Evolutionary conservation across 2,113 vertebrate genomes (phyloP), one percentile per base, ranked within the genome.

Genomic region (Misgurnus anguillicaudatus): DNA sequence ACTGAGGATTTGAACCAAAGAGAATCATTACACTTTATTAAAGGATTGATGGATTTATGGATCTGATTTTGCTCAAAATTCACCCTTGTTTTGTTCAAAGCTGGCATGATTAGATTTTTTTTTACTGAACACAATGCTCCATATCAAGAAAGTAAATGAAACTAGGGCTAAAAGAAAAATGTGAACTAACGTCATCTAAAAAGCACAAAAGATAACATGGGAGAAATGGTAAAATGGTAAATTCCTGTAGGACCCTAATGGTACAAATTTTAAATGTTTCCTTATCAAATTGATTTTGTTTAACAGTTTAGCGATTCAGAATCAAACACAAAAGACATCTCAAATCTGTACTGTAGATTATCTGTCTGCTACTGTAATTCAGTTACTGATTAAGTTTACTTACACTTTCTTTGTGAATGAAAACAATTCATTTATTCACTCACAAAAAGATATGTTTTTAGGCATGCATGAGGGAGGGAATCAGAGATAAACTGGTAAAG

Each of bases 401-500:
- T 31, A 31, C 24, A 31, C 24, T 2, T 31, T 7, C 11, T 6
- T 14, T 42, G 14, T 42, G 53, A 51, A 72, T 53, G 0, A 62
- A 6, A 78, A 45, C 10, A 19, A 31, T 19, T 9, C 4, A 41
- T 47, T 51, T 64, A 70, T 70, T 79, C 70, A 53, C 55, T 57
- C 24, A 1, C 24, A 31, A 24, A 24, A 24, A 24, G 24, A 24
- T 24, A 24, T 24, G 24, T 24, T 24, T 24, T 1, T 31, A 1
- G 24, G 24, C 24, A 31, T 31, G 24, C 24, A 31, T 31, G 24
- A 31, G 24, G 24, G 24, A 31, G 16, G 3, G 79, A 79, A 57
- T 76, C 64, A 89, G 75, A 82, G 41, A 36, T 36, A 42, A 14
- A 41, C 42, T 57, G 79, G 53, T 57, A 6, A 31, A 57, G n/a